A percentile compares a stretch with the other conserved stretches of the same genome.
phyloP scores from a whole-genome alignment of 35 echinoderm and acorn worm species.

The Diadema setosum region DNA sequence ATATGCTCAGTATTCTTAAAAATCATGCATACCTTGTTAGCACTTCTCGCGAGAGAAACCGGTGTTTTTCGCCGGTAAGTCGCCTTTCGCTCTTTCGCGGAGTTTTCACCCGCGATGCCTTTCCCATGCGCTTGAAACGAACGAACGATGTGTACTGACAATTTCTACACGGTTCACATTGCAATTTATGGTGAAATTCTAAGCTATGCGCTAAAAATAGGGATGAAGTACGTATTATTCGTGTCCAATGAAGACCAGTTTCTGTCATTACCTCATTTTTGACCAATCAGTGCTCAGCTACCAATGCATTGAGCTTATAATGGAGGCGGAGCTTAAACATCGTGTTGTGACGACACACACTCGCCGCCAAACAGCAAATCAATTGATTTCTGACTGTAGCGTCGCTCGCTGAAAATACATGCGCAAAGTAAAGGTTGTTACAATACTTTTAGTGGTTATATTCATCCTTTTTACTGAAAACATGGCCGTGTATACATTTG shows the following conservation, averaged over 20 bases:
- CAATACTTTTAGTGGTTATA: too few relatives aligned
- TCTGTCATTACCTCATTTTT: not conserved
- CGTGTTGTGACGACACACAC: too few relatives aligned
- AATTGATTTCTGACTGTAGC: too few relatives aligned
- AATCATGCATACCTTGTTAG: constrained; percentile 16
- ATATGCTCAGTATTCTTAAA: too few relatives aligned
- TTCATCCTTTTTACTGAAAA: too few relatives aligned
- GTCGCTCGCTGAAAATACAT: too few relatives aligned
- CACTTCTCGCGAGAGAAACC: constrained; percentile 26
- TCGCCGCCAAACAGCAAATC: too few relatives aligned
- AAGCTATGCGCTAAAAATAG: not conserved
- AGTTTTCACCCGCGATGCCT: not conserved
- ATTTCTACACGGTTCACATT: not conserved
- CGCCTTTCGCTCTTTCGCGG: constrained; percentile 28
- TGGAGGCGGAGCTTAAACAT: too few relatives aligned
- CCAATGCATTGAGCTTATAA: too few relatives aligned
- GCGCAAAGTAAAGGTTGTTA: too few relatives aligned
- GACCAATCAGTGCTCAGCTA: not conserved
- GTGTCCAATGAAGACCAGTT: not conserved
- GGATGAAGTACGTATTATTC: not conserved
- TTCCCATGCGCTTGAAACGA: not conserved
- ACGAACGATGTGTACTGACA: not conserved
- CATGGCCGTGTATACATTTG: too few relatives aligned
- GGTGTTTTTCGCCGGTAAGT: constrained; percentile 3
- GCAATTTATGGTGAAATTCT: not conserved